These are phyloP conservation scores for Drosophila arawakana DNA, from an alignment of 1,140 invertebrate genomes.

Conservation along the genomic window DNA sequence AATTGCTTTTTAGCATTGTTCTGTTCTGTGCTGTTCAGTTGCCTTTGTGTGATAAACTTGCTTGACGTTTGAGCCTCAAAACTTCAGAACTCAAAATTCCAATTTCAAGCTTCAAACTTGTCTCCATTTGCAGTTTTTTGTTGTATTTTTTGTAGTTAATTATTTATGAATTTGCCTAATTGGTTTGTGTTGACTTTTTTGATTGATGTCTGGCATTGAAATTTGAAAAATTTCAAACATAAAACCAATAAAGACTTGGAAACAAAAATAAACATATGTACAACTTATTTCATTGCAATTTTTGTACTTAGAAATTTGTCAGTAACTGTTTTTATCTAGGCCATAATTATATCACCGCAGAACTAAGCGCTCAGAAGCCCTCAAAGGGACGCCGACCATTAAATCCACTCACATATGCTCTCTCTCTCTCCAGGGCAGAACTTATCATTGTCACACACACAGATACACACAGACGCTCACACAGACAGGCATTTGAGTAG, in stretches of 20 bases:
- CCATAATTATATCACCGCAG: constrained; percentile 53
- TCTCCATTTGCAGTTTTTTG: constrained; percentile 11
- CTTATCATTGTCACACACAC: constrained; percentile 58
- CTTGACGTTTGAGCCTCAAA: constrained; percentile 42
- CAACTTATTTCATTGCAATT: too few species aligned
- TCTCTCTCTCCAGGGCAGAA: constrained; percentile 52
- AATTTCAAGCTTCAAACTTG: constrained; percentile 19
- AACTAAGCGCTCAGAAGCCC: constrained; percentile 48
- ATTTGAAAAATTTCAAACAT: background rate
- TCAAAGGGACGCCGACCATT: constrained; percentile 41
- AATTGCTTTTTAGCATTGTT: constrained; percentile 76
- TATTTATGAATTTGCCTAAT: constrained; percentile 32
- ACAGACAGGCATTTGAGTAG: constrained; percentile 2
- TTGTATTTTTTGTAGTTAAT: constrained; percentile 20
- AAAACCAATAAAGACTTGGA: background rate
- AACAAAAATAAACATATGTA: too few species aligned
- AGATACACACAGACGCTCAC: constrained; percentile 28
- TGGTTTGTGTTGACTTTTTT: constrained; percentile 11
- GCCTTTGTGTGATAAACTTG: constrained; percentile 25
- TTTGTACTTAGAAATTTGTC: too few species aligned
- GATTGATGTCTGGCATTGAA: constrained; percentile 26
- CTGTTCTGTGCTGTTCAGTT: constrained; percentile 12
- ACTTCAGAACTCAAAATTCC: too few species aligned
- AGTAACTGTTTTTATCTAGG: constrained; percentile 5
- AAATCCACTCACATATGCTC: constrained; percentile 46